Percentiles rank a stretch among this genome's conserved stretches.
These are phyloP conservation scores for Stenichneumon culpator DNA, from an alignment of 2,888 invertebrate genomes.

Conservation along the genomic window DNA sequence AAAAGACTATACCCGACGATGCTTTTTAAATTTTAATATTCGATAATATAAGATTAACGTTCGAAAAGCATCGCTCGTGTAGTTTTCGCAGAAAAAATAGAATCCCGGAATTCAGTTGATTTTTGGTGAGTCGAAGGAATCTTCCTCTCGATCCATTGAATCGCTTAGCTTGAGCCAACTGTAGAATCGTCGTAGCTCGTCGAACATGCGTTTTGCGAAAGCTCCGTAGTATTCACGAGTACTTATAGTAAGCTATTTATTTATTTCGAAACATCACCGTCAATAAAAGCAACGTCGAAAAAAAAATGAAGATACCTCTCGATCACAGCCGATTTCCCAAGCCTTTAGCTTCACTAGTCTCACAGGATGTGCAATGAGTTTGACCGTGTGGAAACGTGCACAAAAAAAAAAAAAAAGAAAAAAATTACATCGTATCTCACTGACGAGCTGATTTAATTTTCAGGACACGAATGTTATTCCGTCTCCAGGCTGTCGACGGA, in stretches of 20 bases:
- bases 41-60: background rate
- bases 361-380: background rate
- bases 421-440: conserved; percentile 37
- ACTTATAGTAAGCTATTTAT: no score
- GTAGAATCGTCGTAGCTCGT: no score
- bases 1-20: no score
- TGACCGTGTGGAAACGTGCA: background rate
- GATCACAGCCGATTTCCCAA: background rate
- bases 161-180: conserved; percentile 5
- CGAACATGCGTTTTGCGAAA: no score
- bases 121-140: no score
- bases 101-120: no score
- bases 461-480: conserved; percentile 65
- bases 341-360: conserved; percentile 7
- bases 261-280: background rate
- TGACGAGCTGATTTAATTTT: conserved; percentile 66
- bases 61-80: no score
- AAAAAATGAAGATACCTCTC: background rate
- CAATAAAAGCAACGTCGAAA: conserved; percentile 33
- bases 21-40: no score
- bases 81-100: no score
- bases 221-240: no score
- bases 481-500: conserved; percentile 8
- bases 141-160: background rate
- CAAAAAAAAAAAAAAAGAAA: background rate